A percentile compares a stretch with the other conserved stretches of the same genome.
Evolutionary conservation across 2,113 vertebrate genomes (phyloP).

Genomic region (Labeo rohita): DNA sequence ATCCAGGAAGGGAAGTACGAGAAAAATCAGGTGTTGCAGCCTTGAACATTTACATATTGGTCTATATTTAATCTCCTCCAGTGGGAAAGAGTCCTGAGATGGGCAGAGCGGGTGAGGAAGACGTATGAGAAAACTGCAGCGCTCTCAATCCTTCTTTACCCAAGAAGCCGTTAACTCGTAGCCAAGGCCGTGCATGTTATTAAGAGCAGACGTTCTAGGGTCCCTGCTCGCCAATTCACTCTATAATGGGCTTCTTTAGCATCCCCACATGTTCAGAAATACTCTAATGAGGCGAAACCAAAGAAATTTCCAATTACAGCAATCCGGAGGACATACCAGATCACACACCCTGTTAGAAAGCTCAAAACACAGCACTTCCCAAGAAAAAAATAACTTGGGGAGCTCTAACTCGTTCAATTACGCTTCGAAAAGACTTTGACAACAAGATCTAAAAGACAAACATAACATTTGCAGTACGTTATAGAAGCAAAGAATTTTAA

Average conservation of each 20-base stretch:
- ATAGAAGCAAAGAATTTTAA: neutral
- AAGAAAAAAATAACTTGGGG: neutral
- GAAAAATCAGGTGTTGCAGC: slow-evolving; percentile 30
- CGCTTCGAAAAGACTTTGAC: neutral
- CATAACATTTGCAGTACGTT: neutral
- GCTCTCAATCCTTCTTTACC: slow-evolving; percentile 12
- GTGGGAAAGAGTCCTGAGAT: slow-evolving; percentile 20
- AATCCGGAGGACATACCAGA: slow-evolving; percentile 19
- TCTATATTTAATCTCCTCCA: slow-evolving; percentile 45
- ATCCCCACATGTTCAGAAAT: slow-evolving; percentile 45
- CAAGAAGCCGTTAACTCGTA: slow-evolving; percentile 50
- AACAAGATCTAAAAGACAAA: slow-evolving; percentile 9
- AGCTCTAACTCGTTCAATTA: neutral
- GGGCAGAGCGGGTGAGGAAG: neutral
- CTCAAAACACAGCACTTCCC: slow-evolving; percentile 32
- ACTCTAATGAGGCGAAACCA: slow-evolving; percentile 56
- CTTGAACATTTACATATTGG: slow-evolving; percentile 44
- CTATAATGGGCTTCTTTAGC: slow-evolving; percentile 59
- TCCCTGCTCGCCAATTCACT: slow-evolving; percentile 47
- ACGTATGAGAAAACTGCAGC: neutral
- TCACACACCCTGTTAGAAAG: slow-evolving; percentile 25
- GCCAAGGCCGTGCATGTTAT: slow-evolving; percentile 56
- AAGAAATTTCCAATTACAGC: slow-evolving; percentile 54
- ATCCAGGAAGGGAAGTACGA: slow-evolving; percentile 4
- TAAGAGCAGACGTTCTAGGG: slow-evolving; percentile 55